Percentiles rank a stretch among this genome's conserved stretches.
These are phyloP conservation scores for Villa cingulata DNA, from an alignment of 2,888 invertebrate genomes.

Conservation along the genomic window DNA sequence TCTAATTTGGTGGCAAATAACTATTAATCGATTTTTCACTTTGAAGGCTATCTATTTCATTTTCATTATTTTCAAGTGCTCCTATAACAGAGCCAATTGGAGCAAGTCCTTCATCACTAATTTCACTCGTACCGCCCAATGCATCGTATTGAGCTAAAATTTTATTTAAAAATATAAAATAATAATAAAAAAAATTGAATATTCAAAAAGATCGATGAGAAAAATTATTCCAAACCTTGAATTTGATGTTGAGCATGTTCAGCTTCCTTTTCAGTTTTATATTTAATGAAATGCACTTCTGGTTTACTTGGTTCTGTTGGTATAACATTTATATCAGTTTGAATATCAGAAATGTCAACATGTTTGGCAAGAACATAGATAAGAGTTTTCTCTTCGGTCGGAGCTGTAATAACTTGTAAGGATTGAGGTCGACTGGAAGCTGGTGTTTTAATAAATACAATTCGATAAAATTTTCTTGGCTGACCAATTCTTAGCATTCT, in stretches of 20 bases:
- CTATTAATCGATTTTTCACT: too few species aligned
- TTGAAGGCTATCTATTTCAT: too few species aligned
- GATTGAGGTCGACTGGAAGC: slow-evolving; percentile 15
- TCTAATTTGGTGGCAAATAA: too few species aligned
- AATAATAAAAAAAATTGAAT: too few species aligned
- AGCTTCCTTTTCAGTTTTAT: slow-evolving; percentile 34
- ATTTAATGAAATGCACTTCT: slow-evolving; percentile 35
- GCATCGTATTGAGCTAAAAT: slow-evolving; percentile 31
- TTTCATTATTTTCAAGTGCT: slow-evolving; percentile 19
- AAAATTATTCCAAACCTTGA: slow-evolving; percentile 23
- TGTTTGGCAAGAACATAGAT: slow-evolving; percentile 35
- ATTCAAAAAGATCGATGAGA: too few species aligned
- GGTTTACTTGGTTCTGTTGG: slow-evolving; percentile 31
- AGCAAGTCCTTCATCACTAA: slow-evolving; percentile 32
- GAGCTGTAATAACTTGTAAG: slow-evolving; percentile 20
- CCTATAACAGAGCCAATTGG: slow-evolving; percentile 32
- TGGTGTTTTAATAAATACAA: slow-evolving; percentile 34
- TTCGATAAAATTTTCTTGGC: slow-evolving; percentile 31
- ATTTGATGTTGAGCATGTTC: slow-evolving; percentile 32
- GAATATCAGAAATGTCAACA: slow-evolving; percentile 26
- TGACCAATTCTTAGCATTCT: background rate
- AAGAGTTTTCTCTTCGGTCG: slow-evolving; percentile 33
- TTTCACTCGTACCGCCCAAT: slow-evolving; percentile 29
- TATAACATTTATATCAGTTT: slow-evolving; percentile 9
- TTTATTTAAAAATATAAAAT: too few species aligned